Base-by-base conservation (phyloP, 1,140 invertebrate species). In the Tetraneura akinire region DNA sequence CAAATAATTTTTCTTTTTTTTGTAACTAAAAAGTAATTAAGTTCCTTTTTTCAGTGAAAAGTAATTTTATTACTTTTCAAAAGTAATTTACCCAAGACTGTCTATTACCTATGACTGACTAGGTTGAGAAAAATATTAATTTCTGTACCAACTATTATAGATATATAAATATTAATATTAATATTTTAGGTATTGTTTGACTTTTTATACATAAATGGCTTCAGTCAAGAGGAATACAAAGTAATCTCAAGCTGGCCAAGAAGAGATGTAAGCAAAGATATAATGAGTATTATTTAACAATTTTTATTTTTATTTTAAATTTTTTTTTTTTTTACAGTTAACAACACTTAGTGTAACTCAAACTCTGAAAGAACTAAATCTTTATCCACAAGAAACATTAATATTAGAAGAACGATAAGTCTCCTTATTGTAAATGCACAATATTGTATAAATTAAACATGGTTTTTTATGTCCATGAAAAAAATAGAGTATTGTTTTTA, bases 361-460 rank as follows among this genome's bases (percentile, higher is more conserved):
- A 86, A 94, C 93, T 76, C 86, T 97, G 80, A 88, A 91, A 86
- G 90, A 92, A 83, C 87, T 95, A 80, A 95, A 95, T 87, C 88
- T 97, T 80, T 95, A 89, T 88, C 92, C 94, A 80, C 95, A 97
- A 89, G 96, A 96, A 88, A 96, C 94, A 80, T 88, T 97, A 81
- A 95, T 95, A 86, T 87, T 97, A 82, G 94, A 97, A 87, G 94
- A 96, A 87, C 91, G 92, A 91, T 95, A 91, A 71, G n/a, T 71
- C 3, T 4, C 5, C 5, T 26, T 47, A 23, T 29, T 71, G 68
- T 71, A 71, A 71, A 32, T 51, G 23, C 68, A 71, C 26, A 5
- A 71, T n/a, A n/a, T 29, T 71, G 68, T 71, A 71, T 71, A 71
- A 71, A 71, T 71, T 71, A 32, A 18, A 29, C 16, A 13, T 42